Percentiles rank a stretch among this genome's conserved stretches.
phyloP scores from a whole-genome alignment of 2,888 invertebrate genomes.

The Leptinotarsa rubiginosa region DNA sequence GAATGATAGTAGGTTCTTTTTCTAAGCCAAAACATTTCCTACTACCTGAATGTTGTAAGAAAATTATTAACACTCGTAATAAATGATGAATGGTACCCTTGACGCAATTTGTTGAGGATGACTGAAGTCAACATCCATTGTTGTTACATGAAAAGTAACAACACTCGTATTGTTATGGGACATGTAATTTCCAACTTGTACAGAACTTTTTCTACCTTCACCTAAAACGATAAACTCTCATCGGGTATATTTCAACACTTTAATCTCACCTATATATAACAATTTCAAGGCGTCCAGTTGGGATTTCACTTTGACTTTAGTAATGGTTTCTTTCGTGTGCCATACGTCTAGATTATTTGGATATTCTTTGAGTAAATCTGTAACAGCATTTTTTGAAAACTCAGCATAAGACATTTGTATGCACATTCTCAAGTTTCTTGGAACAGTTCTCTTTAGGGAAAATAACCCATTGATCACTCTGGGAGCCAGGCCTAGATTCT shows the following conservation, averaged over 20 bases:
- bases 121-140: constrained; percentile 53
- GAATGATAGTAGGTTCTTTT: no score
- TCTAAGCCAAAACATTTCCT: no score
- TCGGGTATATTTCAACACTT: not conserved
- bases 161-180: constrained; percentile 63
- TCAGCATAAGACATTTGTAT: constrained; percentile 64
- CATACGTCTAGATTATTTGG: constrained; percentile 47
- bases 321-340: constrained; percentile 53
- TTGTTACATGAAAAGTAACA: constrained; percentile 62
- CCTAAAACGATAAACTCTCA: constrained; percentile 51
- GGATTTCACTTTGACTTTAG: constrained; percentile 51
- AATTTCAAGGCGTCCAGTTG: constrained; percentile 58
- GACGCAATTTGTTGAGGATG: constrained; percentile 43
- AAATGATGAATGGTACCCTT: constrained; percentile 32
- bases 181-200: constrained; percentile 54
- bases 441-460: constrained; percentile 52
- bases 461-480: constrained; percentile 62
- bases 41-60: no score
- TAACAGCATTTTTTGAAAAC: constrained; percentile 56
- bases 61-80: no score
- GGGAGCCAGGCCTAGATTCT: constrained; percentile 61
- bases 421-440: constrained; percentile 57
- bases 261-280: constrained; percentile 59
- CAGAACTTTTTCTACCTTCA: constrained; percentile 62
- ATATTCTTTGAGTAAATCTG: constrained; percentile 60